Conservation (phyloP, 2,797 vertebrate species). For the Periparus ater region DNA sequence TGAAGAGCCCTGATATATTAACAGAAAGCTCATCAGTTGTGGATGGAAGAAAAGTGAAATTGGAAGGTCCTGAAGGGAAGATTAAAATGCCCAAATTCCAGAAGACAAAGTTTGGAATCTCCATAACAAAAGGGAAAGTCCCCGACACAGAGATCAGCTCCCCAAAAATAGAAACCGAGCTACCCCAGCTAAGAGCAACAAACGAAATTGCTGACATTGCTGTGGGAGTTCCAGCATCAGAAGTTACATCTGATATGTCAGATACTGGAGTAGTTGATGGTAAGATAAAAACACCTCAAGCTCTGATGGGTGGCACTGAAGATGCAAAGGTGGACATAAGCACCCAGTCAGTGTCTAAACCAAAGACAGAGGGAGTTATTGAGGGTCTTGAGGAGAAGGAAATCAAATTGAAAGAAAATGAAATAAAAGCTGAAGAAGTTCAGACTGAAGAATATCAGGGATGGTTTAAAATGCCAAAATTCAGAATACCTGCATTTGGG, state of each 20-base stretch:
- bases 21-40: not conserved
- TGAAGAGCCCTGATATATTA: not conserved
- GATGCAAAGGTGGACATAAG: not conserved
- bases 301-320: not conserved
- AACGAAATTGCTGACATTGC: not conserved
- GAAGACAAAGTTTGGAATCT: conserved; percentile 72
- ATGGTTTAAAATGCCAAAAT: conserved; percentile 69
- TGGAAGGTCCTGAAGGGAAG: conserved; percentile 45
- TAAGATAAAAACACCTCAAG: not conserved
- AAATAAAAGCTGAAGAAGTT: not conserved
- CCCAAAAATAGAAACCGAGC: conserved; percentile 3
- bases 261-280: not conserved
- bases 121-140: conserved; percentile 39
- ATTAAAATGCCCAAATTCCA: conserved; percentile 59
- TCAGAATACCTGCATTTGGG: conserved; percentile 64
- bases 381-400: conserved; percentile 10
- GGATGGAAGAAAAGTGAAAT: not conserved
- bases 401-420: conserved; percentile 10
- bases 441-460: not conserved
- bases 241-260: not conserved
- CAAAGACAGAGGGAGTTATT: not conserved
- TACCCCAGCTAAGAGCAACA: not conserved
- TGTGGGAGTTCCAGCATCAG: not conserved
- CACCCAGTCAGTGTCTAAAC: not conserved
- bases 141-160: conserved; percentile 2